A percentile compares a stretch with the other conserved stretches of the same genome.
phyloP scores from a whole-genome alignment of 2,888 invertebrate genomes.

The Eupithecia exiguata region DNA sequence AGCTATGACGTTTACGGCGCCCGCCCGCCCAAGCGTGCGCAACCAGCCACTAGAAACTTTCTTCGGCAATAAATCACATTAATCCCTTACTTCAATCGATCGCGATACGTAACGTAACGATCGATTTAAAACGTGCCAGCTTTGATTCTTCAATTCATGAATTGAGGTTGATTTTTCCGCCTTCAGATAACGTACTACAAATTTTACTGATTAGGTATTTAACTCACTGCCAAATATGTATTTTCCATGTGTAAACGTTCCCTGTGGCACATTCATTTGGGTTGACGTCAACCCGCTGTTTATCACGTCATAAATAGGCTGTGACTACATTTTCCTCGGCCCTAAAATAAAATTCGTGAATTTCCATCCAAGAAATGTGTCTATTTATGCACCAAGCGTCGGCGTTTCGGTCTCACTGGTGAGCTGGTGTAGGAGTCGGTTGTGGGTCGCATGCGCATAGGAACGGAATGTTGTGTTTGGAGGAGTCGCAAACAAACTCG shows the following conservation, averaged over 20 bases:
- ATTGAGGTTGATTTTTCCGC: slow-evolving; percentile 14
- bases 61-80: slow-evolving; percentile 43
- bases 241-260: slow-evolving; percentile 15
- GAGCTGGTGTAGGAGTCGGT: slow-evolving; percentile 57
- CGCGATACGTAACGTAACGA: slow-evolving; percentile 40
- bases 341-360: slow-evolving; percentile 70
- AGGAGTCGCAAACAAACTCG: slow-evolving; percentile 76
- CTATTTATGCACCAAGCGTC: slow-evolving; percentile 76
- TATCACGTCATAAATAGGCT: slow-evolving; percentile 62
- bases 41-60: slow-evolving; percentile 42
- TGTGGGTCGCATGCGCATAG: slow-evolving; percentile 72
- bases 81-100: slow-evolving; percentile 42
- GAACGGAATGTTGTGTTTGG: slow-evolving; percentile 76
- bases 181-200: not conserved
- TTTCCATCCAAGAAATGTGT: slow-evolving; percentile 75
- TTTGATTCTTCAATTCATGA: slow-evolving; percentile 37
- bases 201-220: slow-evolving; percentile 14
- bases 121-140: slow-evolving; percentile 34
- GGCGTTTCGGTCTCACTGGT: slow-evolving; percentile 64
- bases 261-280: slow-evolving; percentile 27
- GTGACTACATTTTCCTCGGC: slow-evolving; percentile 58
- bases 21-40: slow-evolving; percentile 41
- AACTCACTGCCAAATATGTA: slow-evolving; percentile 22
- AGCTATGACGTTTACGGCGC: slow-evolving; percentile 42
- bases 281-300: slow-evolving; percentile 54